Evolutionary conservation across 35 echinoderm and acorn worm species (phyloP).

Genomic region (Lytechinus variegatus): DNA sequence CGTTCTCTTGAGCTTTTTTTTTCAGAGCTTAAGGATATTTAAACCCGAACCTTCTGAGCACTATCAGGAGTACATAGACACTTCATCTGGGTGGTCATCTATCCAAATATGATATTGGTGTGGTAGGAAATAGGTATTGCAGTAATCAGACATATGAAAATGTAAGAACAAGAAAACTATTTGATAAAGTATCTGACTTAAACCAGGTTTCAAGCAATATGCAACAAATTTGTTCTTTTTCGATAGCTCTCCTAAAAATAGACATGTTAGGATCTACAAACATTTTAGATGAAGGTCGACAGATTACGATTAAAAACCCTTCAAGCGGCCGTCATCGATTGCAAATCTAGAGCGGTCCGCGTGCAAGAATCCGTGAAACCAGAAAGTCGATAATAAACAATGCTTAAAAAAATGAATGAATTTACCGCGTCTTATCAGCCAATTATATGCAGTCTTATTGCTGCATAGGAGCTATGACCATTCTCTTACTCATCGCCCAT

Average conservation of each 20-base stretch:
- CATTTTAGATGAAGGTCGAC: neutral
- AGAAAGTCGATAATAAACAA: slow-evolving; percentile 8
- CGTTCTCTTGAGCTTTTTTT: no score
- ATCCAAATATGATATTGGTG: no score
- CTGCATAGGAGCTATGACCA: neutral
- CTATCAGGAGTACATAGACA: no score
- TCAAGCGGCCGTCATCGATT: neutral
- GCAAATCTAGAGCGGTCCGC: neutral
- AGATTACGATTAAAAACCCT: neutral
- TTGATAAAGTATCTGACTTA: no score
- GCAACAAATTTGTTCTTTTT: neutral
- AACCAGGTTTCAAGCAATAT: neutral
- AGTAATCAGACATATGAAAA: no score
- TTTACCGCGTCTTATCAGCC: neutral
- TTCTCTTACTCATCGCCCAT: neutral
- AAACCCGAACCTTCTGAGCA: no score
- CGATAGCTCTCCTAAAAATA: neutral
- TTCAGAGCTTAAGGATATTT: no score
- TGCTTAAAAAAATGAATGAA: neutral
- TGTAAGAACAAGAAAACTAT: no score
- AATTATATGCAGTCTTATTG: neutral
- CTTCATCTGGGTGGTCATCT: no score
- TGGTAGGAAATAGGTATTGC: no score
- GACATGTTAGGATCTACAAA: neutral
- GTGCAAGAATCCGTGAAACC: neutral